These are phyloP conservation scores for Engystomops pustulosus DNA, from an alignment of 2,113 vertebrate species.

Conservation along the genomic window DNA sequence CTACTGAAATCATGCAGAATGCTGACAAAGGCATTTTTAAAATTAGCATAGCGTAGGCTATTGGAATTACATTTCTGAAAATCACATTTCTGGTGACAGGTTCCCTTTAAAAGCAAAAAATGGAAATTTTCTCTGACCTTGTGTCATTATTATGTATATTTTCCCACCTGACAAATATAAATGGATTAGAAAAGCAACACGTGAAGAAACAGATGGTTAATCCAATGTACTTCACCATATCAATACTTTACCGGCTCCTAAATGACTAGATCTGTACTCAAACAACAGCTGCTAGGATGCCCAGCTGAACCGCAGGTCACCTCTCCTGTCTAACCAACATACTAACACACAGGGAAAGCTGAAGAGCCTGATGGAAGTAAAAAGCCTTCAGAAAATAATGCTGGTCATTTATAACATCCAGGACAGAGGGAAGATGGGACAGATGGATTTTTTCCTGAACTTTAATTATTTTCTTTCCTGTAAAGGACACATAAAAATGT, in stretches of 20 bases:
- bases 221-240: background rate
- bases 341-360: background rate
- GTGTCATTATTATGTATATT: background rate
- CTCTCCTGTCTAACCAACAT: conserved; percentile 10
- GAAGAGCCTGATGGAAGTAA: background rate
- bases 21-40: too few species aligned
- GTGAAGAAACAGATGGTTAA: conserved; percentile 8
- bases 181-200: background rate
- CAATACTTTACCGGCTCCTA: background rate
- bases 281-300: conserved; percentile 16
- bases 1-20: too few species aligned
- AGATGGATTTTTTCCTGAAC: background rate
- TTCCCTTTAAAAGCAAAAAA: background rate
- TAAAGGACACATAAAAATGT: conserved; percentile 18
- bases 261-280: background rate
- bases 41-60: too few species aligned
- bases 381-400: background rate
- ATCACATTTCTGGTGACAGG: too few species aligned
- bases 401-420: conserved; percentile 12
- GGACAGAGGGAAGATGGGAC: background rate
- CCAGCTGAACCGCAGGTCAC: conserved; percentile 1
- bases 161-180: background rate
- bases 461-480: conserved; percentile 21
- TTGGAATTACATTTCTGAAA: too few species aligned
- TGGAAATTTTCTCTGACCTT: background rate